Percentiles rank a stretch among this genome's conserved stretches.
Evolutionary conservation across 2,113 vertebrate genomes (phyloP).

Genomic region (Peucedramus taeniatus): DNA sequence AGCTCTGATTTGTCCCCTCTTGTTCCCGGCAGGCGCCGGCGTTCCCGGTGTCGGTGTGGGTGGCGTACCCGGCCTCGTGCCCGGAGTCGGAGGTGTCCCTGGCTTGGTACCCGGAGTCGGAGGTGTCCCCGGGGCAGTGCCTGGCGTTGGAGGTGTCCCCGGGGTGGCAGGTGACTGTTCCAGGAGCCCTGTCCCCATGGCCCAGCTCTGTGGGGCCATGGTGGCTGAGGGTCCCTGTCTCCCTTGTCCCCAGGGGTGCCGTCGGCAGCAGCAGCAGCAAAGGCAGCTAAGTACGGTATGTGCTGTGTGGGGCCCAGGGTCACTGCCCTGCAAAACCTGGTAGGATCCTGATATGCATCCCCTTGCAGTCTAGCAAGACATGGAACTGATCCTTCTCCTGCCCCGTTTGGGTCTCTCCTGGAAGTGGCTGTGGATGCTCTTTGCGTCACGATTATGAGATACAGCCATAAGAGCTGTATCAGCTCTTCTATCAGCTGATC

Average conservation of each 20-base stretch:
- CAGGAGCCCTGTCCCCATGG: no score
- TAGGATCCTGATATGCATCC: no score
- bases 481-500: no score
- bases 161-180: no score
- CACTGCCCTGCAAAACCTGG: accelerated
- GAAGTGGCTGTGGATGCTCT: background rate
- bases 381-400: no score
- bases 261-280: conserved; percentile 31
- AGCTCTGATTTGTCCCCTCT: background rate
- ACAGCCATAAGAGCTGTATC: accelerated
- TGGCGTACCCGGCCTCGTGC: background rate
- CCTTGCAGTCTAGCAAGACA: background rate
- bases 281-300: conserved; percentile 48
- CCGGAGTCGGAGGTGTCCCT: no score
- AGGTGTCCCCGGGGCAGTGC: no score
- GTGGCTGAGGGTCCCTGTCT: background rate
- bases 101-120: no score
- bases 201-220: accelerated
- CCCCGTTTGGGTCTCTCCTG: accelerated
- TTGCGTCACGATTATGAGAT: accelerated
- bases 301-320: accelerated
- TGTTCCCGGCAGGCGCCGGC: background rate
- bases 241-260: background rate
- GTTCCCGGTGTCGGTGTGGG: background rate
- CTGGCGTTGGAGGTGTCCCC: no score